Evolutionary conservation across 2,888 invertebrate species (phyloP).

Genomic region (Podabrus alpinus): DNA sequence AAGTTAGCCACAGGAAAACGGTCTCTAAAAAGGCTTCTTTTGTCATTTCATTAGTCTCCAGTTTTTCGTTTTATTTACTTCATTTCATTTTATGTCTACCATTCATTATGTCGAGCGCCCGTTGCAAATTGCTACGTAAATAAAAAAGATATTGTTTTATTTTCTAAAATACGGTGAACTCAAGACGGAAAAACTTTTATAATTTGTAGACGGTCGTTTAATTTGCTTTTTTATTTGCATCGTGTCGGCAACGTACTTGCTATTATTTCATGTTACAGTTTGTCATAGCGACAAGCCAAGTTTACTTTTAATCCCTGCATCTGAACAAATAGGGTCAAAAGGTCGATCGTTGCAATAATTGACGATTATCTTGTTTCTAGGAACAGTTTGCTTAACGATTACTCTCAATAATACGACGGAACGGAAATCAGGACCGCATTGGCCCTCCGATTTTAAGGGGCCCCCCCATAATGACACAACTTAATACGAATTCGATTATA

Average conservation of each 20-base stretch:
- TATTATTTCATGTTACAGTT: not conserved
- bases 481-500: too few relatives aligned
- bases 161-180: constrained; percentile 21
- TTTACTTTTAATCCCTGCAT: constrained; percentile 4
- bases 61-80: constrained; percentile 33
- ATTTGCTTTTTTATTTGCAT: constrained; percentile 13
- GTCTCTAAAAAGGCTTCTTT: constrained; percentile 7
- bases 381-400: constrained; percentile 12
- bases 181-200: constrained; percentile 24
- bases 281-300: not conserved
- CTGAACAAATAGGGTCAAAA: constrained; percentile 23
- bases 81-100: constrained; percentile 30
- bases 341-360: constrained; percentile 26
- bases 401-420: not conserved
- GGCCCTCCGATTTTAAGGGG: not conserved
- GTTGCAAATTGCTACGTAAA: constrained; percentile 28
- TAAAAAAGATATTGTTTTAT: constrained; percentile 27
- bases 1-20: constrained; percentile 9
- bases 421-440: not conserved
- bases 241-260: constrained; percentile 6
- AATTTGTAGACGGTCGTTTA: constrained; percentile 19
- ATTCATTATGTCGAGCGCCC: constrained; percentile 31
- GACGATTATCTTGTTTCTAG: constrained; percentile 28
- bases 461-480: too few relatives aligned
- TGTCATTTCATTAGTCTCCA: constrained; percentile 33